Evolutionary conservation across 2,113 vertebrate genomes (phyloP).

Genomic region (Oncorhynchus nerka): DNA sequence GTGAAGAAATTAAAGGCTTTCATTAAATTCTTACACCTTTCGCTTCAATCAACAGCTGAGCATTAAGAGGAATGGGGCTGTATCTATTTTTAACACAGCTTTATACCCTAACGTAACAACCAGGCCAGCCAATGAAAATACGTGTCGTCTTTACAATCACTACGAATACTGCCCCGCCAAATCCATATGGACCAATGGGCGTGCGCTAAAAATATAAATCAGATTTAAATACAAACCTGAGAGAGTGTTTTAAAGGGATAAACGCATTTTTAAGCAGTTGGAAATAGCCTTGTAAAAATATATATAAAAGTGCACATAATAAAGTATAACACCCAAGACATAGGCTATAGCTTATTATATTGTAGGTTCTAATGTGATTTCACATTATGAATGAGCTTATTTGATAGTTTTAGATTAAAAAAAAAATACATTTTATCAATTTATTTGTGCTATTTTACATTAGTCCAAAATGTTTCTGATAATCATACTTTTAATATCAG

Average conservation of each 20-base stretch:
- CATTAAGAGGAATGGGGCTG: slow-evolving; percentile 42
- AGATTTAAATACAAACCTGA: slow-evolving; percentile 51
- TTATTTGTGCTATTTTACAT: no score
- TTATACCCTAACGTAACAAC: slow-evolving; percentile 44
- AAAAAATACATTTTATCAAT: no score
- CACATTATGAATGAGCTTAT: no score
- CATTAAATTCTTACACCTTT: not conserved
- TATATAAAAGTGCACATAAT: no score
- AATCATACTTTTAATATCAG: no score
- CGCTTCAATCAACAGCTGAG: slow-evolving; percentile 23
- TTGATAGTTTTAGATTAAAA: no score
- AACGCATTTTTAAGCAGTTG: no score
- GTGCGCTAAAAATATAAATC: slow-evolving; percentile 8
- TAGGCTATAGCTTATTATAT: no score
- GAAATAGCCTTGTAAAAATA: no score
- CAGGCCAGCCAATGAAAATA: slow-evolving; percentile 45
- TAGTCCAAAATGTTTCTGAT: no score
- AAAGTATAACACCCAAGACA: no score
- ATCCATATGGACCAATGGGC: slow-evolving; percentile 41
- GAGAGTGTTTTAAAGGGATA: not conserved
- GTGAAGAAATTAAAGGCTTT: not conserved
- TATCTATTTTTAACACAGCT: slow-evolving; percentile 49
- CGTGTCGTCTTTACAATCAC: slow-evolving; percentile 9
- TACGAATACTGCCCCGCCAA: slow-evolving; percentile 49
- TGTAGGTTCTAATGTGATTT: no score